Percentiles rank a stretch among this genome's conserved stretches.
phyloP scores from a whole-genome alignment of 2,888 invertebrate species.

The Trisateles emortualis region DNA sequence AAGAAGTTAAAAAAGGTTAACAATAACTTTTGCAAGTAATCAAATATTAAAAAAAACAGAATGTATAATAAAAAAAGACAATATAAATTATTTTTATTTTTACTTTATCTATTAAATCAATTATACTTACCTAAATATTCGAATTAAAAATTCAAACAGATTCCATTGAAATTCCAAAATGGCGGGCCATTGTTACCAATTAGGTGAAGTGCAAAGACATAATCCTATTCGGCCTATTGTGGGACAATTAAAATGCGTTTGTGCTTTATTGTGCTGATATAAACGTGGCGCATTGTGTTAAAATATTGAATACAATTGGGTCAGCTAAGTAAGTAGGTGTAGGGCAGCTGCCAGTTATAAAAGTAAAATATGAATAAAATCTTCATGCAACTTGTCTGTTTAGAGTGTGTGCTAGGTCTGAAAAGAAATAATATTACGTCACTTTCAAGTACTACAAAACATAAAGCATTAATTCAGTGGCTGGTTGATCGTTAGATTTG shows the following conservation, averaged over 20 bases:
- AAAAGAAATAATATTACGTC: too few species aligned
- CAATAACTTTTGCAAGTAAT: too few species aligned
- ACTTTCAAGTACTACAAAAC: too few species aligned
- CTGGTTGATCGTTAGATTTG: too few species aligned
- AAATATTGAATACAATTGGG: constrained; percentile 45
- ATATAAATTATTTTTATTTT: too few species aligned
- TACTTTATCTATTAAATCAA: too few species aligned
- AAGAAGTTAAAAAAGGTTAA: too few species aligned
- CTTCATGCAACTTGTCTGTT: background rate
- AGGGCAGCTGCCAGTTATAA: constrained; percentile 21
- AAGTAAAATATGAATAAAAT: constrained; percentile 12
- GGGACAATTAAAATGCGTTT: constrained; percentile 56
- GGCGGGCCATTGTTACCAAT: constrained; percentile 70
- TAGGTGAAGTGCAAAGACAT: constrained; percentile 66
- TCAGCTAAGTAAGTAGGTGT: constrained; percentile 36
- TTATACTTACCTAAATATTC: too few species aligned
- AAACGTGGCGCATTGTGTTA: constrained; percentile 49
- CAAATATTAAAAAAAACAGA: too few species aligned
- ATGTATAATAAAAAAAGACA: too few species aligned
- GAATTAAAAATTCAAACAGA: constrained; percentile 57
- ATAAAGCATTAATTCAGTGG: too few species aligned
- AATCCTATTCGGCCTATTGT: constrained; percentile 67
- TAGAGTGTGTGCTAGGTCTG: background rate
- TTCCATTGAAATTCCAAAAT: constrained; percentile 65
- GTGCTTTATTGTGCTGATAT: constrained; percentile 57